These are phyloP conservation scores for Tyto alba DNA, from an alignment of 2,113 vertebrate genomes.

Conservation along the genomic window DNA sequence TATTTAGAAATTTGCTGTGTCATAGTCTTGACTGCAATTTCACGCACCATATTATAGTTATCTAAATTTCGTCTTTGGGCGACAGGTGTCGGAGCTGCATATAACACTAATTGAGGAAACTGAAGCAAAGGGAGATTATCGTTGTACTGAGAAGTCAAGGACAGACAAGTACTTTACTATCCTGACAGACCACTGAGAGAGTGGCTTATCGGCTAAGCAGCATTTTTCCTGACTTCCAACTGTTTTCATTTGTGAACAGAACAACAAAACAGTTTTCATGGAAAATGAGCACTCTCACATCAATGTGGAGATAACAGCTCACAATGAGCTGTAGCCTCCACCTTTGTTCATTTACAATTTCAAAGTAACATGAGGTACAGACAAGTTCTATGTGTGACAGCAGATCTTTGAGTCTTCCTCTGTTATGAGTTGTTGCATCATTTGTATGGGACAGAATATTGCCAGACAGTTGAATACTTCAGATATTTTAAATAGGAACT, in stretches of 20 bases:
- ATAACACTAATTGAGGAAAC: background rate
- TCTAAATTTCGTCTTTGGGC: background rate
- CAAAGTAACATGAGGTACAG: background rate
- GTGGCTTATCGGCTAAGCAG: background rate
- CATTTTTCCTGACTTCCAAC: background rate
- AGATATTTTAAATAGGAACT: background rate
- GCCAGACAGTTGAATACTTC: background rate
- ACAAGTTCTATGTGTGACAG: background rate
- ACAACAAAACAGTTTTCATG: background rate
- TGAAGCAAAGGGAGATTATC: background rate
- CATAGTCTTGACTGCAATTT: background rate
- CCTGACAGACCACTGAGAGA: background rate
- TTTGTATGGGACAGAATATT: background rate
- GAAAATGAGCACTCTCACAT: background rate
- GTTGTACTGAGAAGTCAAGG: background rate
- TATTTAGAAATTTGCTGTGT: background rate
- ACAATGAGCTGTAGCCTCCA: background rate
- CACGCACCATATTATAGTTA: background rate
- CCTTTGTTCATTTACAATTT: background rate
- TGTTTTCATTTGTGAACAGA: slow-evolving; percentile 15
- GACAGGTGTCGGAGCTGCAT: background rate
- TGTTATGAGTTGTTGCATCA: background rate
- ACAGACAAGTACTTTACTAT: background rate
- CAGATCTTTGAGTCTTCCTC: background rate
- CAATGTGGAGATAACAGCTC: background rate